Conservation (phyloP, 2,888 invertebrate species). For the Theodoxus fluviatilis region DNA sequence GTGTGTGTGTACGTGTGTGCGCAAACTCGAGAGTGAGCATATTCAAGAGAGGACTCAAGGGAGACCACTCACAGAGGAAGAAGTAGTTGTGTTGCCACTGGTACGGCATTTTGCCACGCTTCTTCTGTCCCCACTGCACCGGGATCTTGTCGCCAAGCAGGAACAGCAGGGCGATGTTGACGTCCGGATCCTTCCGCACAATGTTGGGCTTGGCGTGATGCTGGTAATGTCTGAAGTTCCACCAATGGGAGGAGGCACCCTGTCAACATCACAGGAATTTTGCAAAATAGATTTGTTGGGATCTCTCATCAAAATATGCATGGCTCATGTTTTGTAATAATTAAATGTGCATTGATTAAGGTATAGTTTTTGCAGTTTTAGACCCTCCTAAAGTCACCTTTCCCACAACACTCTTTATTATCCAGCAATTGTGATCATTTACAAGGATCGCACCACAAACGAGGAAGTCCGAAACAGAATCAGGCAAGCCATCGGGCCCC, state of each 20-base stretch:
- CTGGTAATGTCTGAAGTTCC: constrained; percentile 58
- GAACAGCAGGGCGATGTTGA: constrained; percentile 45
- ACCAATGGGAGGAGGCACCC: constrained; percentile 59
- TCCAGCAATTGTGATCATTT: not conserved
- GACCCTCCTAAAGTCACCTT: too few relatives aligned
- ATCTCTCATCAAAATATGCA: too few relatives aligned
- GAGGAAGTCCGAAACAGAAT: too few relatives aligned
- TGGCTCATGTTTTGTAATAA: too few relatives aligned
- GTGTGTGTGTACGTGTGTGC: not conserved
- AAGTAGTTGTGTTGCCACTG: constrained; percentile 60
- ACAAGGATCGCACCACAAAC: too few relatives aligned
- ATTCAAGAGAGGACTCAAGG: not conserved
- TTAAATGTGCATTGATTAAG: too few relatives aligned
- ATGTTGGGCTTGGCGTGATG: constrained; percentile 58
- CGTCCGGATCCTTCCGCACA: constrained; percentile 53
- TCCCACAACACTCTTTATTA: too few relatives aligned
- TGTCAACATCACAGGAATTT: constrained; percentile 27
- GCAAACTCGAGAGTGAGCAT: not conserved
- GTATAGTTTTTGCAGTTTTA: too few relatives aligned
- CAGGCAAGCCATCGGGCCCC: too few relatives aligned
- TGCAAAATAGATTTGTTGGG: not conserved
- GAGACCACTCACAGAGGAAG: constrained; percentile 52
- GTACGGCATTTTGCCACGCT: constrained; percentile 59
- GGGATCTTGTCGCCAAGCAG: constrained; percentile 54
- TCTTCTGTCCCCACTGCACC: constrained; percentile 49